These are phyloP conservation scores for Cephus spinipes DNA, from an alignment of 2,888 invertebrate genomes.

Conservation along the genomic window DNA sequence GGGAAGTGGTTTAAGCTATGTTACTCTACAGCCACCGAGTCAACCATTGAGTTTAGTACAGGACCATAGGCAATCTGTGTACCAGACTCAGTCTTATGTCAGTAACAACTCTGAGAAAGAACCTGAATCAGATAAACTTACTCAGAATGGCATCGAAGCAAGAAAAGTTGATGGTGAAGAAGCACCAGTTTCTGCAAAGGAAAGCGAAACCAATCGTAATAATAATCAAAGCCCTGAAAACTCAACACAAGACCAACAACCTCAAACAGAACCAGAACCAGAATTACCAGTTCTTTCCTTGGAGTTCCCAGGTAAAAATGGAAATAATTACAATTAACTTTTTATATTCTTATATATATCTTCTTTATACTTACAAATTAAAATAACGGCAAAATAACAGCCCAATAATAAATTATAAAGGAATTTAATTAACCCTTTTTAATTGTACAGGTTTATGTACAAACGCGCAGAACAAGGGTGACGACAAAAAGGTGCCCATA, in stretches of 20 bases:
- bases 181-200: conserved; percentile 37
- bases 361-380: not conserved
- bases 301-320: conserved; percentile 43
- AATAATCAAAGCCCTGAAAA: conserved; percentile 55
- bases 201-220: conserved; percentile 52
- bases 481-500: conserved; percentile 56
- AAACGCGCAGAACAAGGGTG: conserved; percentile 47
- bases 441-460: not conserved
- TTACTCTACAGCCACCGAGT: conserved; percentile 54
- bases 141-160: conserved; percentile 56
- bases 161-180: conserved; percentile 42
- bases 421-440: not conserved
- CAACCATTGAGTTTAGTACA: conserved; percentile 64
- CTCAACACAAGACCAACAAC: conserved; percentile 24
- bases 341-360: not conserved
- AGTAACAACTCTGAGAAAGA: conserved; percentile 48
- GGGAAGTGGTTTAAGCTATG: conserved; percentile 55
- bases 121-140: conserved; percentile 47
- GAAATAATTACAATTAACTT: conserved; percentile 9
- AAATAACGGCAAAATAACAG: not conserved
- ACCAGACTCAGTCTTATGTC: conserved; percentile 50
- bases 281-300: conserved; percentile 32
- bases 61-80: conserved; percentile 61
- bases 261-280: conserved; percentile 25
- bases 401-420: not conserved